Base-by-base conservation (phyloP, 2,888 invertebrate species). In the Napeogenes inachia region DNA sequence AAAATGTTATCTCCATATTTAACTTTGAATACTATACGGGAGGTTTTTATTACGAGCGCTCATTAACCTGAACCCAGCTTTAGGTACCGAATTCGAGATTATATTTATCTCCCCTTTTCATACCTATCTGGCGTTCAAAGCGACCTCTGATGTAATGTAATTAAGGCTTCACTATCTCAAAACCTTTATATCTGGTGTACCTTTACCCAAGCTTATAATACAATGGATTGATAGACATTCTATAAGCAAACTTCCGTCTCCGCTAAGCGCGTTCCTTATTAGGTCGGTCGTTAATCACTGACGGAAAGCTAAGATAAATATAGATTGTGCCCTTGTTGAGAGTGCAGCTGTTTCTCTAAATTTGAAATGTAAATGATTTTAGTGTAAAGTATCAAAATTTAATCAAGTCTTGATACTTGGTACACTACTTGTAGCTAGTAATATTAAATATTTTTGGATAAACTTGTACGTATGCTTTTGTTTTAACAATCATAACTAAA, bases 281-380 rank as follows among this genome's bases (percentile, higher is more conserved):
- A 58, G 61, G 66, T 57, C 47, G 46, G 54, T 55, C 64, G 56
- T 66, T 64, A 64, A 63, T 61, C 61, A 61, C 61, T 56, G 21
- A 60, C 64, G 60, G 73, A 73, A 73, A 77, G 75, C 74, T 75
- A 70, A 71, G 75, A 77, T 78, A 75, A 71, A 75, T 79, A 79
- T 63, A 63, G 33, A 63, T 21, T 21, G 33, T 56, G 55, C 30
- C 56, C 38, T 76, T 75, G 75, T 76, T 78, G 68, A 71, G 71
- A 75, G 80, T 79, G 78, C 50, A 50, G 50, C 30, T 50, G 50
- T 77, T 77, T 76, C 77, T 77, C 76, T 53, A 56, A 60, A 71
- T 75, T 70, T 77, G 42, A 21, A 21, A 21, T 21, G 21, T 21
- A 21, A 21, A 21, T 21, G 21, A 21, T 38, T 38, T 38, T 38